phyloP scores from a whole-genome alignment of 2,797 vertebrate species.

The Lithobates pipiens region DNA sequence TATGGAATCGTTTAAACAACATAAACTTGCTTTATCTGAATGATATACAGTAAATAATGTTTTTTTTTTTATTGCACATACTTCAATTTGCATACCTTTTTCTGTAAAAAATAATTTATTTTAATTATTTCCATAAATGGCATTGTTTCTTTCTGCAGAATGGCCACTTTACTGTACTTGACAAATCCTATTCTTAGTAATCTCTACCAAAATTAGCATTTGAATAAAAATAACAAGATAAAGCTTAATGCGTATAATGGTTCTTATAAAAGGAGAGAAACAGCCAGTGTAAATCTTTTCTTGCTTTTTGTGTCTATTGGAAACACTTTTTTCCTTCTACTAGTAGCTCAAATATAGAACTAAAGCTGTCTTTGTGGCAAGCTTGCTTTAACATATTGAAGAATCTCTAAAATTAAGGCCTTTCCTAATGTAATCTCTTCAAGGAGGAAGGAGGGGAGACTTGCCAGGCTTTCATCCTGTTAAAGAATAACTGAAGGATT shows the following conservation, averaged over 20 bases:
- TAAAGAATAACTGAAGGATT: conserved; percentile 71
- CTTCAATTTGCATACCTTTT: neutral
- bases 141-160: conserved; percentile 8
- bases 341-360: conserved; percentile 59
- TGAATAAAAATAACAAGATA: conserved; percentile 62
- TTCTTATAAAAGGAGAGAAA: conserved; percentile 42
- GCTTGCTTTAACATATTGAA: conserved; percentile 62
- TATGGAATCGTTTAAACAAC: neutral
- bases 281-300: conserved; percentile 52
- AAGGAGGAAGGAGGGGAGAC: conserved; percentile 56
- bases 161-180: conserved; percentile 58
- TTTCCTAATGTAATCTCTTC: conserved; percentile 66
- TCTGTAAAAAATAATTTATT: conserved; percentile 23
- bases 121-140: conserved; percentile 29
- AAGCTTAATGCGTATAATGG: conserved; percentile 51
- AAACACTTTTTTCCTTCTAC: conserved; percentile 29
- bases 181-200: conserved; percentile 48
- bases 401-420: conserved; percentile 68
- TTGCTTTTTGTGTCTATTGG: conserved; percentile 59
- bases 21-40: neutral
- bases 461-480: conserved; percentile 66
- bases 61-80: neutral
- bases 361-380: conserved; percentile 65
- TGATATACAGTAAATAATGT: neutral
- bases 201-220: conserved; percentile 64